Conservation (phyloP, 2,797 vertebrate species). For the Amblyopsis hoosieri region DNA sequence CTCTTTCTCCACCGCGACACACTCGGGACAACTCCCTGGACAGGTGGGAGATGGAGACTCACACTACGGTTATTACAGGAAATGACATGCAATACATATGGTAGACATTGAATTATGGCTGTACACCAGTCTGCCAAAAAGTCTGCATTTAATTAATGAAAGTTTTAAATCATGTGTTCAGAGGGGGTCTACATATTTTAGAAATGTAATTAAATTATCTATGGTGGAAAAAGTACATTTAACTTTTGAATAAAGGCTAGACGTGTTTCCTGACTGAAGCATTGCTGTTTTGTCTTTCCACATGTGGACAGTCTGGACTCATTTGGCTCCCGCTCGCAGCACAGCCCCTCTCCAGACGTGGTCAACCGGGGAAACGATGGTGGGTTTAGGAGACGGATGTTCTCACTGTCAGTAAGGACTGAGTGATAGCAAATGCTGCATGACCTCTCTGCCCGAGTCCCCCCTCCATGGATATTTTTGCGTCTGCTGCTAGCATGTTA, state of each 20-base stretch:
- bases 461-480: slow-evolving; percentile 41
- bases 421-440: slow-evolving; percentile 21
- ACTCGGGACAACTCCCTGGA: slow-evolving; percentile 95
- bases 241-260: too few relatives aligned
- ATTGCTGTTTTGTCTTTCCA: slow-evolving; percentile 8
- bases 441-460: background rate
- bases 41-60: slow-evolving; percentile 72
- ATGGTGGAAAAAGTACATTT: too few relatives aligned
- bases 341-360: slow-evolving; percentile 94
- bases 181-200: too few relatives aligned
- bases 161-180: too few relatives aligned
- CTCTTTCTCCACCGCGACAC: slow-evolving; percentile 91
- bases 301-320: slow-evolving; percentile 89
- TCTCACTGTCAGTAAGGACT: slow-evolving; percentile 3
- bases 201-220: too few relatives aligned
- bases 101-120: too few relatives aligned
- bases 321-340: slow-evolving; percentile 92
- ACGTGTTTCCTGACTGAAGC: too few relatives aligned
- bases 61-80: background rate
- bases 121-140: too few relatives aligned
- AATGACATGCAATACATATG: too few relatives aligned
- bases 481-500: slow-evolving; percentile 35
- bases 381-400: slow-evolving; percentile 60
- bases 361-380: slow-evolving; percentile 90
- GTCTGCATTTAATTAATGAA: too few relatives aligned